These are phyloP conservation scores for Phocoena sinus DNA, from an alignment of 2,113 vertebrate genomes.

Conservation along the genomic window DNA sequence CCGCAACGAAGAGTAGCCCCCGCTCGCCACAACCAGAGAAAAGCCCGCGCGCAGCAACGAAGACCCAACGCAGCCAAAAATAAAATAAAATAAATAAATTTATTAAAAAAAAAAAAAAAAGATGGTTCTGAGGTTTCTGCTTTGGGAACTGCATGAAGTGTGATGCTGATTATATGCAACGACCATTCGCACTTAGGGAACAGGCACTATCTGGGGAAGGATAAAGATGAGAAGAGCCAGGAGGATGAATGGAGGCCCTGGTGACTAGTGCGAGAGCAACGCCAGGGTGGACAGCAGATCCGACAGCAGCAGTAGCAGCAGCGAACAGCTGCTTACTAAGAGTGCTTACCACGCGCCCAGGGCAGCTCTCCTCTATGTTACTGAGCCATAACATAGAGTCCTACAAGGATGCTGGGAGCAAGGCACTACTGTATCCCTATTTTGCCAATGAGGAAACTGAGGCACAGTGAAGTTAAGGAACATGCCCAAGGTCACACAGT, in stretches of 20 bases:
- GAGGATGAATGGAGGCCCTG: not conserved
- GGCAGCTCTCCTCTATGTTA: rapidly evolving
- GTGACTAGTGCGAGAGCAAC: not conserved
- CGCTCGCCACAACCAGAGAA: too few relatives aligned
- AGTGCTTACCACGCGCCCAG: too few relatives aligned
- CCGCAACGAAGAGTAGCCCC: too few relatives aligned
- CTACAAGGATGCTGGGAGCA: not conserved
- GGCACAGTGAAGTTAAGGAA: not conserved
- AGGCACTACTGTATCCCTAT: not conserved
- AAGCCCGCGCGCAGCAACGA: too few relatives aligned
- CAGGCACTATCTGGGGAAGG: not conserved
- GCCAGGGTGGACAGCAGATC: not conserved
- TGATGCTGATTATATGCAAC: not conserved
- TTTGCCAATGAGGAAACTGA: not conserved
- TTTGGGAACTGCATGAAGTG: not conserved
- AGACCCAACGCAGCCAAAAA: too few relatives aligned
- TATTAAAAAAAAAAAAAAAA: not conserved
- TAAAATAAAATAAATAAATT: too few relatives aligned
- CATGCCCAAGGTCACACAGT: not conserved
- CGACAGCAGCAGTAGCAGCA: not conserved
- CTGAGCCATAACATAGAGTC: too few relatives aligned
- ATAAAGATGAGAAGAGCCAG: not conserved
- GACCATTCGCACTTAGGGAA: not conserved
- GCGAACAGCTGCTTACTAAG: too few relatives aligned
- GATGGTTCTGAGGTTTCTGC: not conserved